Conservation (phyloP, 2,797 vertebrate genomes). For the Pempheris klunzingeri region DNA sequence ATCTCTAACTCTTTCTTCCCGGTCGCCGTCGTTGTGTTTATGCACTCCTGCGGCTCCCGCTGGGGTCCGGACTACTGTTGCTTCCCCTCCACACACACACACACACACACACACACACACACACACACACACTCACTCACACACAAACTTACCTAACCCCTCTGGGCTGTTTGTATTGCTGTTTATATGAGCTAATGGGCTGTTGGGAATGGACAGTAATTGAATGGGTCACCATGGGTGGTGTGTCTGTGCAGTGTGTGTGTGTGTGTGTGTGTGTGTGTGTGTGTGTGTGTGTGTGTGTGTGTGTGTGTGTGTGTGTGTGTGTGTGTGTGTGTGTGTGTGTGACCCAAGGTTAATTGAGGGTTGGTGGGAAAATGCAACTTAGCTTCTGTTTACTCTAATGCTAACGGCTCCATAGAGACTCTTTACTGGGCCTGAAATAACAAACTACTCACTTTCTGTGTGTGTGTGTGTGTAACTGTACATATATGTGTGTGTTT, state of each 20-base stretch:
- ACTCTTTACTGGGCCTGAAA: slow-evolving; percentile 78
- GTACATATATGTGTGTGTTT: slow-evolving; percentile 31
- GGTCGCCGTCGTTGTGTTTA: slow-evolving; percentile 41
- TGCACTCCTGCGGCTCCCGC: slow-evolving; percentile 17
- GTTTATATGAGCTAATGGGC: slow-evolving; percentile 82
- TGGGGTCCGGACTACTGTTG: slow-evolving; percentile 16
- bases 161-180: slow-evolving; percentile 78
- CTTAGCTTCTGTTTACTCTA: slow-evolving; percentile 79
- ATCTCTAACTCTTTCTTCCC: neutral
- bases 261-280: slow-evolving; percentile 17
- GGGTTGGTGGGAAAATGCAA: slow-evolving; percentile 85
- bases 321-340: slow-evolving; percentile 55
- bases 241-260: slow-evolving; percentile 30
- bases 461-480: slow-evolving; percentile 30
- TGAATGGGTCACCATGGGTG: slow-evolving; percentile 68
- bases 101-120: slow-evolving; percentile 24
- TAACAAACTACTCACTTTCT: slow-evolving; percentile 76
- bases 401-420: slow-evolving; percentile 83
- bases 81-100: slow-evolving; percentile 16
- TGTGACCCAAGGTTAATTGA: slow-evolving; percentile 74
- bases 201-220: slow-evolving; percentile 74
- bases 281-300: slow-evolving; percentile 46
- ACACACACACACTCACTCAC: slow-evolving; percentile 21
- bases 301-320: slow-evolving; percentile 56
- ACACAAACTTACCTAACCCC: slow-evolving; percentile 59